Evolutionary conservation across 2,113 vertebrate genomes (phyloP).

Genomic region (Amia ocellicauda): DNA sequence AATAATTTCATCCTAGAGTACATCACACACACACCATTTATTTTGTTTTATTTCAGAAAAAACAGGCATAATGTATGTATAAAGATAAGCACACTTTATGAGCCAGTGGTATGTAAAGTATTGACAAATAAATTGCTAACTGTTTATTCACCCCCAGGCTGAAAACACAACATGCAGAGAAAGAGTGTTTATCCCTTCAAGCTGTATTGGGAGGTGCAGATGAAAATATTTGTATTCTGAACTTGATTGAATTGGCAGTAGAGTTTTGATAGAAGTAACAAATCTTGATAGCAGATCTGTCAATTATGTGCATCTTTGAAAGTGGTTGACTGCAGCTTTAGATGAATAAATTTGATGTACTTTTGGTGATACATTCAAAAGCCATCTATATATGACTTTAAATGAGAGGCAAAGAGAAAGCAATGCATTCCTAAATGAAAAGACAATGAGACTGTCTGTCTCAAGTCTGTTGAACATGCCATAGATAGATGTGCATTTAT

Average conservation of each 20-base stretch:
- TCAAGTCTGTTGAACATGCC: constrained; percentile 1
- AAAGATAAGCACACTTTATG: no score
- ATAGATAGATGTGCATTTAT: not conserved
- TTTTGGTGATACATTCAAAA: not conserved
- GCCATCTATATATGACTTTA: not conserved
- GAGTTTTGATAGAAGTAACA: not conserved
- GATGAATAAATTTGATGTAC: not conserved
- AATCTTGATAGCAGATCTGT: constrained; percentile 7
- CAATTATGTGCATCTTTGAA: not conserved
- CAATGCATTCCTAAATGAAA: constrained; percentile 2
- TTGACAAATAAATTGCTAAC: no score
- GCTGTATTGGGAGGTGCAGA: not conserved
- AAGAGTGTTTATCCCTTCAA: not conserved
- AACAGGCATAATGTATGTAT: no score
- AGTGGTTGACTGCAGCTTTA: not conserved
- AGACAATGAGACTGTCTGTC: not conserved
- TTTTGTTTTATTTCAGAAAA: no score
- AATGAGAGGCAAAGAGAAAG: not conserved
- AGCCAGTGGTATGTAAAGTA: no score
- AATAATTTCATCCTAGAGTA: no score
- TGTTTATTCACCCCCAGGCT: no score
- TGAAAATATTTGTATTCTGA: constrained; percentile 4
- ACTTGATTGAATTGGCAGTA: constrained; percentile 1
- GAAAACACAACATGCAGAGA: not conserved
- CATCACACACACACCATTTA: no score